Evolutionary conservation across 2,888 invertebrate species (phyloP), one percentile per base, ranked within the genome.

Genomic region (Bruchidius siliquastri): DNA sequence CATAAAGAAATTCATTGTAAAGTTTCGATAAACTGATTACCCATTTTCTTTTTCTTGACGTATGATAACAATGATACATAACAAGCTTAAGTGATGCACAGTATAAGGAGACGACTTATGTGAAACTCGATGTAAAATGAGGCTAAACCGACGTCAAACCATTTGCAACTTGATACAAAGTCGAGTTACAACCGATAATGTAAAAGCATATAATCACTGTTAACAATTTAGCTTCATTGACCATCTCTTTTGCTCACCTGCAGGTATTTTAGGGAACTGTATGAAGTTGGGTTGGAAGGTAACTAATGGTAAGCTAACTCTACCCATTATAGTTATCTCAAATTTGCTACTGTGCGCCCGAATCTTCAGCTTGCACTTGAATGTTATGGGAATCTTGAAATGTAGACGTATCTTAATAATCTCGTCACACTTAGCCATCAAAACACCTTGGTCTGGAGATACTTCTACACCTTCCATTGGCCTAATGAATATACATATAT

Each of bases 271-370:
- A 69, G 87, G 79, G 83, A 90, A 86, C 72, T 87, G 87, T 74
- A 91, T 85, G 77, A 84, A 84, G 76, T 87, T 87, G 0, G 91
- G 91, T 22, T 86, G 85, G 68, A 91, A 85, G 21, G 80, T 73
- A 76, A 90, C 80, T 78, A 86, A 87, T 20, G 91, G 91, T 76
- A 88, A 90, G 0, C 87, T 83, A 0, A 89, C 87, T 75, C 85
- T 87, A 71, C 90, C 90, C 76, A 83, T 85, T 68, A 90, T 81
- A 67, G 86, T 84, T 70, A 90, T 82, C 30, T 83, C 22, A 71
- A 82, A 75, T 20, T 88, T 80, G 78, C 88, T 74, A 72, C 88
- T 74, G 73, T 83, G 79, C 8, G 78, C 22, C 6, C 67, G 69
- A 20, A 81, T 73, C 0, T 73, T 73, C 0, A 78, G 71, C 0